These are phyloP conservation scores for Hippoglossus stenolepis DNA, from an alignment of 2,113 vertebrate genomes.

Conservation along the genomic window DNA sequence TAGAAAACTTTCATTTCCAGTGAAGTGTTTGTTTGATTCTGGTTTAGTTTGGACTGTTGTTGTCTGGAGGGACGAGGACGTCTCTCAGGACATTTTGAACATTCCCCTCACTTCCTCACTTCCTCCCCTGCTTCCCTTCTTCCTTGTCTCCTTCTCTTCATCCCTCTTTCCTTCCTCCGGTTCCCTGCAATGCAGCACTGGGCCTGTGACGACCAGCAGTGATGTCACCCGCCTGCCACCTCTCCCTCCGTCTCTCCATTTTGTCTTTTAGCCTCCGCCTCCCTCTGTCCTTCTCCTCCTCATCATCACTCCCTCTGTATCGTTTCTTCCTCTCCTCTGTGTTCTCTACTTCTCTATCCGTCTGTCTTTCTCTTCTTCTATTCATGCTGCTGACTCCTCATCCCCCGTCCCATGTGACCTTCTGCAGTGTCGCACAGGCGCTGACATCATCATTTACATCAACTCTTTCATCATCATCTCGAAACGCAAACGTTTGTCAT, in stretches of 20 bases:
- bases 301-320: neutral
- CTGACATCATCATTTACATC: conserved; percentile 37
- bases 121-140: neutral
- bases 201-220: conserved; percentile 50
- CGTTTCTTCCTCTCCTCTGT: neutral
- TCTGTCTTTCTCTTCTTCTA: neutral
- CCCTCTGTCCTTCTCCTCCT: neutral
- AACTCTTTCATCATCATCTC: no score
- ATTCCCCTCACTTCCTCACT: no score
- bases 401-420: conserved; percentile 4
- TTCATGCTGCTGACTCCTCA: conserved; percentile 15
- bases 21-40: no score
- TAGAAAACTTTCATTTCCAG: no score
- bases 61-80: neutral
- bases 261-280: neutral
- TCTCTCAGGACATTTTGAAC: no score
- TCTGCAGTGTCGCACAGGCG: conserved; percentile 29
- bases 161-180: neutral
- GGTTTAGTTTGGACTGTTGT: no score
- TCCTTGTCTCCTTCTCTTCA: neutral
- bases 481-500: no score
- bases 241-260: neutral
- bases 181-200: conserved; percentile 69
- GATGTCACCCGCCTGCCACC: conserved; percentile 49
- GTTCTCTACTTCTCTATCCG: neutral